Percentiles rank a stretch among this genome's conserved stretches.
Evolutionary conservation across 2,113 vertebrate species (phyloP).

Genomic region (Oenanthe oenanthe): DNA sequence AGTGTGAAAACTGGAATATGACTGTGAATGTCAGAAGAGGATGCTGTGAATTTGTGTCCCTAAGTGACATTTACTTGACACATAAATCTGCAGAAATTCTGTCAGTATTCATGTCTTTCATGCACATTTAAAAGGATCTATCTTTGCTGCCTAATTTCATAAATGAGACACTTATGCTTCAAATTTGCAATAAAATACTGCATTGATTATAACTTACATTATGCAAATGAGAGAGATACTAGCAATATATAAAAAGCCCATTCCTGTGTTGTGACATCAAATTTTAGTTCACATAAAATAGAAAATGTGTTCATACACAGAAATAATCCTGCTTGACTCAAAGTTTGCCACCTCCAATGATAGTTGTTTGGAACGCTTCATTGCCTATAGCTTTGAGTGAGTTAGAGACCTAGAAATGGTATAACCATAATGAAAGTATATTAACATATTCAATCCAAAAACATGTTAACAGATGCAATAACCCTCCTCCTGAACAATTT

Average conservation of each 20-base stretch:
- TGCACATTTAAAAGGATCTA: background rate
- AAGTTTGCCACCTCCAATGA: background rate
- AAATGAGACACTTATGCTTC: background rate
- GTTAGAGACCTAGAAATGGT: background rate
- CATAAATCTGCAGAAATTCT: constrained; percentile 6
- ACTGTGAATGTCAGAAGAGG: background rate
- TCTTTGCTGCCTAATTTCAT: background rate
- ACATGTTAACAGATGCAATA: constrained; percentile 30
- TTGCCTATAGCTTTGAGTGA: background rate
- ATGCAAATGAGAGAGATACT: background rate
- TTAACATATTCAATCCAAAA: constrained; percentile 29
- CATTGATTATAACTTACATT: constrained; percentile 42
- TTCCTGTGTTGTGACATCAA: background rate
- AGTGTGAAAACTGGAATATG: background rate
- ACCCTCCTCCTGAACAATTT: background rate
- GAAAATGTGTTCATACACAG: background rate
- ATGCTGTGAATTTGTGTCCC: background rate
- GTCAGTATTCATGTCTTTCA: background rate
- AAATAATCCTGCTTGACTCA: background rate
- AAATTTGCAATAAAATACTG: constrained; percentile 23
- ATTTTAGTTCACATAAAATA: constrained; percentile 20
- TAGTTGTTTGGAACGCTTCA: background rate
- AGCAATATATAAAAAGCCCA: background rate
- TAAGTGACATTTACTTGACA: background rate
- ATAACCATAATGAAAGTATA: background rate